Evolutionary conservation across 2,797 vertebrate genomes (phyloP).

Genomic region (Enteromius unitaeniatus): DNA sequence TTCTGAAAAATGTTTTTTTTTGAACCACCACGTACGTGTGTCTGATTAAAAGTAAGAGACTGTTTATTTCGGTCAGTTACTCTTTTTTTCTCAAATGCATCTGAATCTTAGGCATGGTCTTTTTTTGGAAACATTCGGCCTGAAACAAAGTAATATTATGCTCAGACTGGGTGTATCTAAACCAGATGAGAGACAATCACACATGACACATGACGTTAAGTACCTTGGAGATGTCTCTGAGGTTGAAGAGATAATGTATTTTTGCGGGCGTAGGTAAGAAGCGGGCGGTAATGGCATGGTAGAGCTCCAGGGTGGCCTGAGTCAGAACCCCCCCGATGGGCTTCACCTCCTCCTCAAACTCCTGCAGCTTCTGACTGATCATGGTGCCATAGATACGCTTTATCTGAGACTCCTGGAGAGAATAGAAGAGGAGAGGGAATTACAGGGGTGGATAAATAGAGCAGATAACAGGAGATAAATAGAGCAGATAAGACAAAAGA

Average conservation of each 20-base stretch:
- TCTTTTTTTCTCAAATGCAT: neutral
- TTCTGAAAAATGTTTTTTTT: conserved; percentile 3
- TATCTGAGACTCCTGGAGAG: conserved; percentile 84
- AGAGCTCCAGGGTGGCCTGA: conserved; percentile 86
- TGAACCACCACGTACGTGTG: neutral
- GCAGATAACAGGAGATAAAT: conserved; percentile 36
- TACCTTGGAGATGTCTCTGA: conserved; percentile 92
- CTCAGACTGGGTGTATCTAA: neutral
- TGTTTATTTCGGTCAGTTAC: neutral
- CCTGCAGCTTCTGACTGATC: conserved; percentile 89
- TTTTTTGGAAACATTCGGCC: neutral
- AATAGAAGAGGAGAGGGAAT: neutral
- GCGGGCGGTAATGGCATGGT: conserved; percentile 76
- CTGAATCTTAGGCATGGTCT: neutral
- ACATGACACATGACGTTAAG: conserved; percentile 1
- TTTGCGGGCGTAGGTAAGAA: conserved; percentile 90
- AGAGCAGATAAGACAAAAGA: conserved; percentile 42
- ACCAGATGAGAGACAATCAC: neutral
- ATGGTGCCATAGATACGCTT: conserved; percentile 85
- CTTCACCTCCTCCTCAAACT: conserved; percentile 86
- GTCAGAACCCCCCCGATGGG: conserved; percentile 84
- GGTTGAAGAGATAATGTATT: conserved; percentile 93
- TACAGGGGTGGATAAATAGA: conserved; percentile 18
- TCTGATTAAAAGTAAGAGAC: neutral
- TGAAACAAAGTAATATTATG: neutral